phyloP scores from a whole-genome alignment of 2,797 vertebrate genomes.

The Phoxinus dragarum region DNA sequence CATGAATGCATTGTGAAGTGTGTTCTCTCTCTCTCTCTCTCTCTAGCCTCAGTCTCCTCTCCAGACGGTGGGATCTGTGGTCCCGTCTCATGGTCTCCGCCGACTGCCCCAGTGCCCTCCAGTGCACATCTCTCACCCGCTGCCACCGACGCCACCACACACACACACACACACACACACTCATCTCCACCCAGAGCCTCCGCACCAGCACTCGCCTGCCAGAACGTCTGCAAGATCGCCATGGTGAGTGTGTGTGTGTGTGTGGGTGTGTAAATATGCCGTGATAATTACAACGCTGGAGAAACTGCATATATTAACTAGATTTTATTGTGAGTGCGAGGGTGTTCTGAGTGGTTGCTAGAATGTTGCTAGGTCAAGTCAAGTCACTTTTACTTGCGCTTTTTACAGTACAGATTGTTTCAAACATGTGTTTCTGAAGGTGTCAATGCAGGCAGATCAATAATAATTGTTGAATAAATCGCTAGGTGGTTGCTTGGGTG shows the following conservation, averaged over 20 bases:
- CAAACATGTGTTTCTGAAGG: too few relatives aligned
- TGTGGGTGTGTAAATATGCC: not conserved
- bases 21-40: not conserved
- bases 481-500: not conserved
- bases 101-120: conserved; percentile 79
- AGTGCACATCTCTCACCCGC: conserved; percentile 80
- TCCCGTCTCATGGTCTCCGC: conserved; percentile 73
- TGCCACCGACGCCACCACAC: conserved; percentile 66
- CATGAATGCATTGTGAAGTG: not conserved
- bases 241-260: conserved; percentile 77
- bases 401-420: too few relatives aligned
- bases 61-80: conserved; percentile 63
- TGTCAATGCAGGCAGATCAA: too few relatives aligned
- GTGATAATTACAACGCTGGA: not conserved
- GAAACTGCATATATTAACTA: too few relatives aligned
- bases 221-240: conserved; percentile 76
- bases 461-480: too few relatives aligned
- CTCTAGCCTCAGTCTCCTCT: conserved; percentile 64
- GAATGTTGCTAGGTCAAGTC: not conserved
- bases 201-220: conserved; percentile 64
- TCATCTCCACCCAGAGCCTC: conserved; percentile 65
- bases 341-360: not conserved
- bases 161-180: conserved; percentile 50
- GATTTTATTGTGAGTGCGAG: not conserved
- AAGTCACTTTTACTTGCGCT: too few relatives aligned